Percentiles rank a stretch among this genome's conserved stretches.
Conservation (phyloP, 2,888 invertebrate species). For the Lasioglossum pauxillum region DNA sequence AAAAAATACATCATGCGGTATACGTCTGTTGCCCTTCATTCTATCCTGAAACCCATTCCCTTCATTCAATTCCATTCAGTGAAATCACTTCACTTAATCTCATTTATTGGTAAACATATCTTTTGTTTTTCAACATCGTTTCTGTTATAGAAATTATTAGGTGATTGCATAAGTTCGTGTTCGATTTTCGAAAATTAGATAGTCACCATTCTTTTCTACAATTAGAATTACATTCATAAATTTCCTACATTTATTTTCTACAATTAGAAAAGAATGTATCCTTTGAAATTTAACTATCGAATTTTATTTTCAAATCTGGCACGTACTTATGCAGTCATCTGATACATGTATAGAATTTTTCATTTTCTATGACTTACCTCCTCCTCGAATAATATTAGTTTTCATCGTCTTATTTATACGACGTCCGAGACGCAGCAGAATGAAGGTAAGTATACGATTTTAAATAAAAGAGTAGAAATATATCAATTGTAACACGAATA, state of each 20-base stretch:
- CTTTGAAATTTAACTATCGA: too few relatives aligned
- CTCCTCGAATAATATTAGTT: neutral
- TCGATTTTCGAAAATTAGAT: too few relatives aligned
- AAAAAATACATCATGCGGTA: constrained; percentile 80
- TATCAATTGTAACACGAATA: neutral
- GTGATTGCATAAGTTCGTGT: too few relatives aligned
- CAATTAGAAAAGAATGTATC: too few relatives aligned
- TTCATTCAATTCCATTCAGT: too few relatives aligned
- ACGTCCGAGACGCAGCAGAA: neutral
- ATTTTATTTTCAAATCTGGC: too few relatives aligned
- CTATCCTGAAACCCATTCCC: constrained; percentile 18
- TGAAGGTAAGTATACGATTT: neutral
- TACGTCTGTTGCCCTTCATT: constrained; percentile 47
- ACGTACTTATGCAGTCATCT: too few relatives aligned
- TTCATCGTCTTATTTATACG: neutral
- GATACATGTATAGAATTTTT: too few relatives aligned
- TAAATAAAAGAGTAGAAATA: neutral
- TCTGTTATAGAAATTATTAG: neutral
- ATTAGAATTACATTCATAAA: too few relatives aligned
- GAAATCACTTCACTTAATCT: neutral
- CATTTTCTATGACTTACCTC: neutral
- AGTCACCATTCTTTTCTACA: too few relatives aligned
- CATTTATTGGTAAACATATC: neutral
- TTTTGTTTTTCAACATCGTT: neutral
- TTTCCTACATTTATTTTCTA: too few relatives aligned